Percentiles rank a stretch among this genome's conserved stretches.
phyloP scores from a whole-genome alignment of 2,113 vertebrate species.

The Gallinago undulata region DNA sequence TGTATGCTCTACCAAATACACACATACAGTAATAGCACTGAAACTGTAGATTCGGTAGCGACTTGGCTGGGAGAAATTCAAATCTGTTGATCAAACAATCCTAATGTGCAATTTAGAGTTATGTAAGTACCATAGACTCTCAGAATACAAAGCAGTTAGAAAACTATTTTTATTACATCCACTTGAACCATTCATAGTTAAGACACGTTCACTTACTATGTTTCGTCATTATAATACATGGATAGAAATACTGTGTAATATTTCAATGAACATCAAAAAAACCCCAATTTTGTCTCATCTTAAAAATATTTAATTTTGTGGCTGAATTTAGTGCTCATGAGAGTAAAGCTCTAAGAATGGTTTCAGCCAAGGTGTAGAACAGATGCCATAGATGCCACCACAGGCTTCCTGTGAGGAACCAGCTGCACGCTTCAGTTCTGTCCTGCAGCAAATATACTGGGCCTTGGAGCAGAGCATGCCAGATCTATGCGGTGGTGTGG shows the following conservation, averaged over 20 bases:
- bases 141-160: slow-evolving; percentile 81
- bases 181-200: slow-evolving; percentile 79
- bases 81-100: slow-evolving; percentile 77
- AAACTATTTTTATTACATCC: slow-evolving; percentile 81
- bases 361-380: slow-evolving; percentile 54
- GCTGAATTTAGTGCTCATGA: slow-evolving; percentile 73
- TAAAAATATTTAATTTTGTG: slow-evolving; percentile 76
- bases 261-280: slow-evolving; percentile 75
- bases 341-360: slow-evolving; percentile 55
- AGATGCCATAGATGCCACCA: slow-evolving; percentile 38
- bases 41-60: slow-evolving; percentile 63
- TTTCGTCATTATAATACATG: slow-evolving; percentile 80
- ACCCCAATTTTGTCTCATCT: slow-evolving; percentile 48
- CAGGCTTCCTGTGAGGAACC: slow-evolving; percentile 50
- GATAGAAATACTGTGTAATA: slow-evolving; percentile 78
- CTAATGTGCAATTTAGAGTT: slow-evolving; percentile 80
- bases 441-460: slow-evolving; percentile 1
- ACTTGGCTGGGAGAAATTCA: slow-evolving; percentile 48
- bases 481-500: slow-evolving; percentile 16
- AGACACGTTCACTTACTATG: slow-evolving; percentile 80
- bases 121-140: slow-evolving; percentile 74
- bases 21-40: slow-evolving; percentile 74
- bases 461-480: slow-evolving; percentile 34
- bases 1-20: slow-evolving; percentile 76
- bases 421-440: slow-evolving; percentile 8